Percentiles rank a stretch among this genome's conserved stretches.
phyloP scores from a whole-genome alignment of 2,113 vertebrate species.

The Aegotheles bennettii region DNA sequence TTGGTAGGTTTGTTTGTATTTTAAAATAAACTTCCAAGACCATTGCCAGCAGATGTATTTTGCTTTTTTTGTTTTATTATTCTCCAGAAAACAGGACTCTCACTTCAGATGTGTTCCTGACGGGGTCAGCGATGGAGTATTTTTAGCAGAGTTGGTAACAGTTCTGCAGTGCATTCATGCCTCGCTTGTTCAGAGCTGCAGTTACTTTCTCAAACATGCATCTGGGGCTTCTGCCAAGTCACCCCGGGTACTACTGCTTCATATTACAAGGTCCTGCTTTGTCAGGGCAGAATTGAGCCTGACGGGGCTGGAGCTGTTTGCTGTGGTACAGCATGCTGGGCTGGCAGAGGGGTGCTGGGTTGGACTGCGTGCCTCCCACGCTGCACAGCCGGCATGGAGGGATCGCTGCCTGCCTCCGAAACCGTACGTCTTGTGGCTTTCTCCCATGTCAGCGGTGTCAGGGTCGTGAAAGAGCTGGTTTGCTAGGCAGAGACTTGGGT shows the following conservation, averaged over 20 bases:
- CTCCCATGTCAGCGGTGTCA: neutral
- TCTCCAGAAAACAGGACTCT: neutral
- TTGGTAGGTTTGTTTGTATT: neutral
- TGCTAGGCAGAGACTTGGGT: neutral
- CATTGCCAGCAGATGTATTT: neutral
- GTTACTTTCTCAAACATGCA: conserved; percentile 65
- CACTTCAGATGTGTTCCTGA: neutral
- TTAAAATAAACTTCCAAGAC: neutral
- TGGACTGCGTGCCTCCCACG: neutral
- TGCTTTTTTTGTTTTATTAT: neutral
- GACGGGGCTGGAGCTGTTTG: neutral
- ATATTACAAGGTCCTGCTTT: conserved; percentile 69
- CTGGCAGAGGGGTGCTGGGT: neutral
- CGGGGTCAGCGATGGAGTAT: conserved; percentile 33
- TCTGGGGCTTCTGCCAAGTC: conserved; percentile 63
- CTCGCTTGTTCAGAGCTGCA: conserved; percentile 55
- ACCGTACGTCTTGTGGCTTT: conserved; percentile 35
- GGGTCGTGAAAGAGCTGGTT: neutral
- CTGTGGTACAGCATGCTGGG: conserved; percentile 42
- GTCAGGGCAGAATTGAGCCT: conserved; percentile 55
- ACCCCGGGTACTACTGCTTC: conserved; percentile 52
- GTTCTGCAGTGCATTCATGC: conserved; percentile 26
- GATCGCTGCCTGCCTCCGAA: conserved; percentile 35
- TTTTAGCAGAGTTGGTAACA: conserved; percentile 47
- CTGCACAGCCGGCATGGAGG: conserved; percentile 47